phyloP scores from a whole-genome alignment of 2,888 invertebrate genomes.

The Spatulosminthurus flaviceps region DNA sequence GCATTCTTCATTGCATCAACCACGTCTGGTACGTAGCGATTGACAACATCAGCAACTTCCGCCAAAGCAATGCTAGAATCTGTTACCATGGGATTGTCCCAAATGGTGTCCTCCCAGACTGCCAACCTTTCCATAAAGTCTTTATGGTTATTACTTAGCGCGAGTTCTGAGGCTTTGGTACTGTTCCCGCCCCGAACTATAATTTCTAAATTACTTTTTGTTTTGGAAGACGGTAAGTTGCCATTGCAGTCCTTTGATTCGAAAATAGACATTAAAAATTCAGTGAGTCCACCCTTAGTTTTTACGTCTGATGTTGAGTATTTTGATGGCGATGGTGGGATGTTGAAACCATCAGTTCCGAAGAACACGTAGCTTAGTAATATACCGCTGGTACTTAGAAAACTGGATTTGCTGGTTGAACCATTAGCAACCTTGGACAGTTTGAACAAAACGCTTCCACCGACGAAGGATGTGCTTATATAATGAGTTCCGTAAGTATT shows the following conservation, averaged over 20 bases:
- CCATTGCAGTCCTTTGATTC: neutral
- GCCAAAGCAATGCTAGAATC: neutral
- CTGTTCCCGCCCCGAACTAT: neutral
- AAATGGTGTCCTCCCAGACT: neutral
- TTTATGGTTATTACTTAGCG: neutral
- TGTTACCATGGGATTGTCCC: slow-evolving; percentile 16
- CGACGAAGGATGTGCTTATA: neutral
- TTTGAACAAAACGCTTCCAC: neutral
- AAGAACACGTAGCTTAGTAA: no score
- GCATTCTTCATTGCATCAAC: neutral
- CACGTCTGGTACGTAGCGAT: neutral
- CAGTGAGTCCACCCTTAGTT: neutral
- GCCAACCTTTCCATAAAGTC: neutral
- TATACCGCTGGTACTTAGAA: no score
- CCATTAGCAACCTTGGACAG: neutral
- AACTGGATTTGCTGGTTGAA: no score
- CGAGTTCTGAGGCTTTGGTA: neutral
- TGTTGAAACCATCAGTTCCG: neutral
- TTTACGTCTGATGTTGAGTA: no score
- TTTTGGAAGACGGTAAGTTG: neutral
- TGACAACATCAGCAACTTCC: neutral
- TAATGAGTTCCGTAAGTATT: slow-evolving; percentile 13
- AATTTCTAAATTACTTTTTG: neutral
- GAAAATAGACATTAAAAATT: neutral
- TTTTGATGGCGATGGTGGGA: no score